Conservation (phyloP, 2,113 vertebrate genomes). For the Thalassarche chlororhynchos region DNA sequence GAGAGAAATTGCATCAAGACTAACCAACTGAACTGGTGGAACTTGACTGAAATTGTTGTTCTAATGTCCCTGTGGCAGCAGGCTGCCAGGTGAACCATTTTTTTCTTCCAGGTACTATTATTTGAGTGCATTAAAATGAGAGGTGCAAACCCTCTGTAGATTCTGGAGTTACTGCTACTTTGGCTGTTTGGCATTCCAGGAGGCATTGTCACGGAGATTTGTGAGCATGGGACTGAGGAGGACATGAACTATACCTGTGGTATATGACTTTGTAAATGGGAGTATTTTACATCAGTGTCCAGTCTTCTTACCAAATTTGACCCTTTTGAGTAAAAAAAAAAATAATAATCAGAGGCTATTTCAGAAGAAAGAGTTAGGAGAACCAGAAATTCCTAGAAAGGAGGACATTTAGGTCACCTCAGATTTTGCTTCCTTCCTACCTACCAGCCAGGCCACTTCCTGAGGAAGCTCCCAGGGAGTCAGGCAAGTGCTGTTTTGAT, state of each 20-base stretch:
- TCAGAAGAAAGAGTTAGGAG: neutral
- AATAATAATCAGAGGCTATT: neutral
- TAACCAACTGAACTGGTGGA: neutral
- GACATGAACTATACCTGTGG: neutral
- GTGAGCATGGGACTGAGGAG: neutral
- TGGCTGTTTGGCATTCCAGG: neutral
- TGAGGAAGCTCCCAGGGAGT: neutral
- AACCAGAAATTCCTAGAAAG: neutral
- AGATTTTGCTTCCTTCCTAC: neutral
- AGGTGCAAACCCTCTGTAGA: neutral
- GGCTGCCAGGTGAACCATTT: neutral
- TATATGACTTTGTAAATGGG: neutral
- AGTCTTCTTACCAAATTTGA: neutral
- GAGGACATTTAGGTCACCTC: neutral
- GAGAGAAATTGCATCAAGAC: neutral
- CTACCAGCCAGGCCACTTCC: neutral
- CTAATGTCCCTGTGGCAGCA: neutral
- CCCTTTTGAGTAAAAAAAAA: neutral
- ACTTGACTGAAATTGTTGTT: neutral
- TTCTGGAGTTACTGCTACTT: neutral
- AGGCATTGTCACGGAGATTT: neutral
- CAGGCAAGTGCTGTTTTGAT: neutral
- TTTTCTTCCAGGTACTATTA: neutral
- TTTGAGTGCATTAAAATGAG: neutral
- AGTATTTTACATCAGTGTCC: neutral